Base-by-base conservation (phyloP, 1,140 invertebrate species). In the Portunus trituberculatus region DNA sequence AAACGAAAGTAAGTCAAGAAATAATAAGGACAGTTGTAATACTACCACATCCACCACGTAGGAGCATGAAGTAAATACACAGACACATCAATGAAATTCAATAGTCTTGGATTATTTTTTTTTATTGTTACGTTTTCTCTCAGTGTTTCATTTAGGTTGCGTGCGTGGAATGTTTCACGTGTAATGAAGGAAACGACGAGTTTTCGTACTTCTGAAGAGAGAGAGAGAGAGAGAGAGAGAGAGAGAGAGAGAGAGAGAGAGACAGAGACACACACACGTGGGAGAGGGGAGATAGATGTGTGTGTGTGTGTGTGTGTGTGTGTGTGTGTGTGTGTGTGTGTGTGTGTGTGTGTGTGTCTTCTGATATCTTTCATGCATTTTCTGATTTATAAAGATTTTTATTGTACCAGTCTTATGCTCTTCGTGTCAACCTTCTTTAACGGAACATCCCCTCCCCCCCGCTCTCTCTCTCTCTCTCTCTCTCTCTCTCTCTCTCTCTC, bases 221-320 rank as follows among this genome's bases (percentile, higher is more conserved):
- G 14, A 91, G 89, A 91, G 89, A 91, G 89, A 39, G 31, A 46
- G 89, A 91, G 89, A 28, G 46, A 91, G n/a, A 45, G 31, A 14
- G 46, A 28, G 46, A 39, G 28, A 29, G 28, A 39, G 28, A 46
- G 28, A 48, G 39, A 39, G 39, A 39, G 39, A 39, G 39, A 39
- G 39, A 39, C 1, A 39, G 39, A 39, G 39, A 39, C 1, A 39
- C 1, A 39, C 1, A 39, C 1, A 39, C n/a, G 39, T 2, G 39
- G 6, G 39, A 39, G 39, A 39, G 39, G 6, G 6, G 39, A 39
- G 39, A 39, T 1, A 39, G 39, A 39, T 39, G 39, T 2, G 39
- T 2, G 6, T 39, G 87, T n/a, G 25, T 39, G n/a, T n/a, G n/a
- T 39, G 39, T 2, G 39, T 2, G 6, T 39, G 87, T n/a, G 25